Conservation (phyloP, 1,140 invertebrate species). For the Brachionus rotundiformis region DNA sequence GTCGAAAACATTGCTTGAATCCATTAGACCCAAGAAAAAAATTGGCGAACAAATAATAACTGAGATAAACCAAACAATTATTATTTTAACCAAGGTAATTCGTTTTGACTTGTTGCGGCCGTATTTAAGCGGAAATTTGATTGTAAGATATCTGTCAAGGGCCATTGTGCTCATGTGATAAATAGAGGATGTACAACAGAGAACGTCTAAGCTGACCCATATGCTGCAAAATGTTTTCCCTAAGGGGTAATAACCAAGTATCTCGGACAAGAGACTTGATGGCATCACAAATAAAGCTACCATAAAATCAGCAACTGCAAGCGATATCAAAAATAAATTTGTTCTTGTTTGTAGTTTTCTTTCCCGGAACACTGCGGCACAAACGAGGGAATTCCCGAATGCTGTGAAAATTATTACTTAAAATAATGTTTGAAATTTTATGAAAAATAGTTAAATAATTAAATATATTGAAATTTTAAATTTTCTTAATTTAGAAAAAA, state of each 20-base stretch:
- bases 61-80: slow-evolving; percentile 83
- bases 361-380: slow-evolving; percentile 60
- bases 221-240: neutral
- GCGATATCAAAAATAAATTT: slow-evolving; percentile 61
- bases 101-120: slow-evolving; percentile 82
- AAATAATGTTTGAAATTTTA: no score
- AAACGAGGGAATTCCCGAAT: slow-evolving; percentile 59
- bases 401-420: slow-evolving; percentile 56
- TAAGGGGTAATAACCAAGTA: slow-evolving; percentile 73
- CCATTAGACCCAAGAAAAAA: slow-evolving; percentile 76
- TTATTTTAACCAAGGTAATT: slow-evolving; percentile 80
- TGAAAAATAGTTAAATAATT: no score
- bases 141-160: slow-evolving; percentile 74
- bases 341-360: slow-evolving; percentile 60
- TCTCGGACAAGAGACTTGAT: slow-evolving; percentile 78
- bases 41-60: slow-evolving; percentile 83
- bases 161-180: slow-evolving; percentile 68
- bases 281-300: slow-evolving; percentile 82
- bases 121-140: slow-evolving; percentile 80
- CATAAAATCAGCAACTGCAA: slow-evolving; percentile 59
- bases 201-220: slow-evolving; percentile 72
- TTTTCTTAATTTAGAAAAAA: no score
- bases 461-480: no score
- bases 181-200: slow-evolving; percentile 88
- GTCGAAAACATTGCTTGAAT: slow-evolving; percentile 63